These are phyloP conservation scores for Bombycilla garrulus DNA, from an alignment of 2,113 vertebrate species.

Conservation along the genomic window DNA sequence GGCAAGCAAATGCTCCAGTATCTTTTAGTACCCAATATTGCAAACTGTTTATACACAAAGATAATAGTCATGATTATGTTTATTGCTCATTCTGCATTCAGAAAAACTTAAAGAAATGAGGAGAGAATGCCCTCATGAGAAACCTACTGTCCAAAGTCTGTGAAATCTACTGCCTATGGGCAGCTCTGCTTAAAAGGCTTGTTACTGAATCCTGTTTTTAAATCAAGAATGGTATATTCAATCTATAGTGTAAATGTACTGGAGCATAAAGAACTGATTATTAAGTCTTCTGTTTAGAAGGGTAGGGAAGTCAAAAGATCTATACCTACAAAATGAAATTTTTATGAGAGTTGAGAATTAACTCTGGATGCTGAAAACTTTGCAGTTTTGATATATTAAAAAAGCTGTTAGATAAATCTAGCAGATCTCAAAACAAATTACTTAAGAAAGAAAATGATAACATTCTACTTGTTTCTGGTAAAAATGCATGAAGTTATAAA, in stretches of 20 bases:
- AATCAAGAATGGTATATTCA: conserved; percentile 31
- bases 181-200: conserved; percentile 22
- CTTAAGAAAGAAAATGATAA: conserved; percentile 40
- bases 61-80: conserved; percentile 13
- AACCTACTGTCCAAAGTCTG: neutral
- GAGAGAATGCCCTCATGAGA: neutral
- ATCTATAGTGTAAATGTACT: conserved; percentile 12
- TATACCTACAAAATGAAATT: conserved; percentile 6
- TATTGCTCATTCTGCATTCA: neutral
- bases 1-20: neutral
- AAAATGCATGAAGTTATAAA: conserved; percentile 40
- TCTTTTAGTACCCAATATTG: neutral
- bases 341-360: conserved; percentile 46
- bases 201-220: conserved; percentile 34
- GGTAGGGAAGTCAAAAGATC: neutral
- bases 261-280: conserved; percentile 23
- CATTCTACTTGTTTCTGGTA: conserved; percentile 41
- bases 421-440: conserved; percentile 25
- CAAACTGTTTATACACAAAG: neutral
- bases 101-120: neutral
- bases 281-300: neutral
- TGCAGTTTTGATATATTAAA: conserved; percentile 25
- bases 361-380: conserved; percentile 29
- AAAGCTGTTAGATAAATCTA: conserved; percentile 21
- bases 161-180: neutral